Conservation (phyloP, 2,888 invertebrate genomes). For the Carterocephalus palaemon region DNA sequence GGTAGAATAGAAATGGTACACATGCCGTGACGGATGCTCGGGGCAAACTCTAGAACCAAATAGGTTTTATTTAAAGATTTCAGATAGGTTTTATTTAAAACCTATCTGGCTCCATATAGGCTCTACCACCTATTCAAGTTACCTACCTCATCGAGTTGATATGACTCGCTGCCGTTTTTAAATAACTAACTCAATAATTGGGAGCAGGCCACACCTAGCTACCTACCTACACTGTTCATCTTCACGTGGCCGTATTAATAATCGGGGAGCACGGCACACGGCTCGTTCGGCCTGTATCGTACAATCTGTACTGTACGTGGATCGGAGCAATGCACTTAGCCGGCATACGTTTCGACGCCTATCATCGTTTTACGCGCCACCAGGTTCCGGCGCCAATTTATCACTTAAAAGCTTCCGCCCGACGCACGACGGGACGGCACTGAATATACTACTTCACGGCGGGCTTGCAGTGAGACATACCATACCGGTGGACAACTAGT, state of each 20-base stretch:
- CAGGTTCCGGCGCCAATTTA: conserved; percentile 75
- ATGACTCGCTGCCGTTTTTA: conserved; percentile 34
- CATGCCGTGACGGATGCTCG: too few species aligned
- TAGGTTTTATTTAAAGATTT: too few species aligned
- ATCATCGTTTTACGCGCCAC: conserved; percentile 70
- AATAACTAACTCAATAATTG: conserved; percentile 36
- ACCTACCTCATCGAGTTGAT: conserved; percentile 5
- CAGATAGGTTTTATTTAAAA: too few species aligned
- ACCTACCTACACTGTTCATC: conserved; percentile 32
- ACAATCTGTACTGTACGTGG: too few species aligned
- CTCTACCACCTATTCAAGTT: too few species aligned
- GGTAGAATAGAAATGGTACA: too few species aligned
- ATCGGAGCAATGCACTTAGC: conserved; percentile 61
- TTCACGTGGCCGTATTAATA: conserved; percentile 29
- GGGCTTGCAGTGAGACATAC: conserved; percentile 41
- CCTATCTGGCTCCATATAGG: too few species aligned
- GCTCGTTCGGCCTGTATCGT: too few species aligned
- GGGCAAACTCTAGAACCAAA: too few species aligned
- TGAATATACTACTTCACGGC: conserved; percentile 47
- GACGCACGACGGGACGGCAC: conserved; percentile 41
- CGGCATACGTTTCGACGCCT: conserved; percentile 50
- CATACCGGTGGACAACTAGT: conserved; percentile 43
- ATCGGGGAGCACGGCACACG: conserved; percentile 27
- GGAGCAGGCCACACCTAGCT: conserved; percentile 39
- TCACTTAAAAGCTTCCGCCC: conserved; percentile 76